phyloP scores from a whole-genome alignment of 2,797 vertebrate species.

The Hydrolagus colliei region DNA sequence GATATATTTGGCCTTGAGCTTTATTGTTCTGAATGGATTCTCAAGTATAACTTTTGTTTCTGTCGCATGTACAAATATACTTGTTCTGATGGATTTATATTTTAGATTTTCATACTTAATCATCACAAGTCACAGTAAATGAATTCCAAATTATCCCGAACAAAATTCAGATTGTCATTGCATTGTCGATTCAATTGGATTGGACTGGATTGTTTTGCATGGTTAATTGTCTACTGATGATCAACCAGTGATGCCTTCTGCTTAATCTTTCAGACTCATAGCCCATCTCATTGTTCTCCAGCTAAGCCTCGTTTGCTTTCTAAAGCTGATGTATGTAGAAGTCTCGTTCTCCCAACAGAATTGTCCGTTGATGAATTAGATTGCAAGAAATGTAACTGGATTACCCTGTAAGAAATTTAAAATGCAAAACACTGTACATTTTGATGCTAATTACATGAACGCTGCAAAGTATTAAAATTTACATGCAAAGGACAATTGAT shows the following conservation, averaged over 20 bases:
- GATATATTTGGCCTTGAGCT: too few relatives aligned
- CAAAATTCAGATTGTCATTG: too few relatives aligned
- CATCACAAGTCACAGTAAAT: too few relatives aligned
- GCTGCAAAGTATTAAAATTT: conserved; percentile 9
- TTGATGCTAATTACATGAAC: conserved; percentile 16
- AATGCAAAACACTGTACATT: conserved; percentile 23
- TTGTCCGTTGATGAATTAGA: conserved; percentile 18
- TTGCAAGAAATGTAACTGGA: conserved; percentile 22
- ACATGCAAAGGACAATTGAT: conserved; percentile 31
- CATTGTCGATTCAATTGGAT: too few relatives aligned
- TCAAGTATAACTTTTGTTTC: too few relatives aligned
- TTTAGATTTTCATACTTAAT: too few relatives aligned
- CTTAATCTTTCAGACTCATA: background rate
- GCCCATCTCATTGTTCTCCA: background rate
- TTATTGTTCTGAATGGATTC: too few relatives aligned
- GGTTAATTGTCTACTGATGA: too few relatives aligned
- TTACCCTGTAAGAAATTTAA: background rate
- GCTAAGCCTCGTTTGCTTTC: conserved; percentile 7
- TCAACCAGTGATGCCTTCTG: background rate
- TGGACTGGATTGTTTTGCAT: too few relatives aligned
- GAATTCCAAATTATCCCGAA: too few relatives aligned
- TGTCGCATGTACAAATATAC: too few relatives aligned
- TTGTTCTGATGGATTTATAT: too few relatives aligned
- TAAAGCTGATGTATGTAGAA: background rate
- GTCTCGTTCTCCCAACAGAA: conserved; percentile 9